Conservation (phyloP, 2,797 vertebrate species). For the Gymnodraco acuticeps region DNA sequence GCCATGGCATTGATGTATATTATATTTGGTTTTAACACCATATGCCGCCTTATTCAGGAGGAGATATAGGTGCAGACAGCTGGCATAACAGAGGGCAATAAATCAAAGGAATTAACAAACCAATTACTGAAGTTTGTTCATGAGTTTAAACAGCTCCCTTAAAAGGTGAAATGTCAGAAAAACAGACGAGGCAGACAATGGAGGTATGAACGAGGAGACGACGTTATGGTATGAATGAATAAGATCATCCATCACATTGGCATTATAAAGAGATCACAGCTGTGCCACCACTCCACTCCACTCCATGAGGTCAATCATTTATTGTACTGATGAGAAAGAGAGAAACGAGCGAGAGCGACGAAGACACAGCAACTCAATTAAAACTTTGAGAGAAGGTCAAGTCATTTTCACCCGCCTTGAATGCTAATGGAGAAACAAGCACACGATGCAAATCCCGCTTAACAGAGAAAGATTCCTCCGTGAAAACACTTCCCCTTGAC, state of each 20-base stretch:
- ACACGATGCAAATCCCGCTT: slow-evolving; percentile 53
- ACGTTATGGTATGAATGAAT: slow-evolving; percentile 40
- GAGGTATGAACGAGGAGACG: slow-evolving; percentile 8
- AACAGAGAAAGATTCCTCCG: slow-evolving; percentile 52
- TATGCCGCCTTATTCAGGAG: neutral
- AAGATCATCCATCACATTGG: slow-evolving; percentile 66
- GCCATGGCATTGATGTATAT: neutral
- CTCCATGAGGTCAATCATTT: slow-evolving; percentile 73
- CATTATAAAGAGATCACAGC: slow-evolving; percentile 68
- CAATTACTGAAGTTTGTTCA: slow-evolving; percentile 30
- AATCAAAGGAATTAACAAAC: slow-evolving; percentile 32
- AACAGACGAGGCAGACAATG: slow-evolving; percentile 30
- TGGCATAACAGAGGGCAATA: slow-evolving; percentile 4
- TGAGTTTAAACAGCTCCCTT: slow-evolving; percentile 35
- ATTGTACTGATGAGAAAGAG: slow-evolving; percentile 70
- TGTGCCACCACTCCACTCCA: slow-evolving; percentile 50
- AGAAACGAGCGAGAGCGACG: slow-evolving; percentile 46
- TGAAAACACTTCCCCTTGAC: slow-evolving; percentile 60
- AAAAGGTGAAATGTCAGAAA: slow-evolving; percentile 52
- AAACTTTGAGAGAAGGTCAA: slow-evolving; percentile 82
- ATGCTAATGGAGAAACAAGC: slow-evolving; percentile 76
- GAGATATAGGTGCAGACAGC: neutral
- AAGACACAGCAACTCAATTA: slow-evolving; percentile 78
- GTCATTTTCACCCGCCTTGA: slow-evolving; percentile 71
- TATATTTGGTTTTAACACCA: slow-evolving; percentile 2